Percentiles rank a stretch among this genome's conserved stretches.
Conservation (phyloP, 2,113 vertebrate species). For the Heptranchias perlo region DNA sequence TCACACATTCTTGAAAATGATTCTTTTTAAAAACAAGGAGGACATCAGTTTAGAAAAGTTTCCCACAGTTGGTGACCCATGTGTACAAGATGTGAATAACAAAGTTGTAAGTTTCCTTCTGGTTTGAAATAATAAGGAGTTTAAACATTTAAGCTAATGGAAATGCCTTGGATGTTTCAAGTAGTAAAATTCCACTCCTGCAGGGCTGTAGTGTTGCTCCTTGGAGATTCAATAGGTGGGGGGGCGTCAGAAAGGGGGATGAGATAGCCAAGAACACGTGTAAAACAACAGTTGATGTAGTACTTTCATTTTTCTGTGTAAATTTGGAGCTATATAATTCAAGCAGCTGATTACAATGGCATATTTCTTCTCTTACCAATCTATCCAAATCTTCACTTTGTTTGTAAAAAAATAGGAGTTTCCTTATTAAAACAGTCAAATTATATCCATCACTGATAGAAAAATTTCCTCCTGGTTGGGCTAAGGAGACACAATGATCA, state of each 20-base stretch:
- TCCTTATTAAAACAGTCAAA: constrained; percentile 78
- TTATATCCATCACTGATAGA: constrained; percentile 56
- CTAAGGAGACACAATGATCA: constrained; percentile 66
- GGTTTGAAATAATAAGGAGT: neutral
- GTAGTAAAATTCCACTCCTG: neutral
- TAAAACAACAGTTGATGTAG: neutral
- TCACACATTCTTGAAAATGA: neutral
- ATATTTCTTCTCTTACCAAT: constrained; percentile 67
- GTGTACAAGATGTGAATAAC: neutral
- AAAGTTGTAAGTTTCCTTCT: neutral
- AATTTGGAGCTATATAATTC: neutral
- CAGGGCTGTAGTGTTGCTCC: neutral
- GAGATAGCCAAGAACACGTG: neutral
- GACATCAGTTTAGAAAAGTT: neutral
- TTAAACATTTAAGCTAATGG: neutral
- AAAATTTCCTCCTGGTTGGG: constrained; percentile 61
- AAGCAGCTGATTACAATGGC: neutral
- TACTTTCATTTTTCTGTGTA: neutral
- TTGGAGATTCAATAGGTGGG: neutral
- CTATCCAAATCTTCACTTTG: constrained; percentile 81
- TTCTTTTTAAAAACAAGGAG: neutral
- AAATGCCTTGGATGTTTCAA: neutral
- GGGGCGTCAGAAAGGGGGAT: neutral
- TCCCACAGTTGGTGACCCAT: neutral
- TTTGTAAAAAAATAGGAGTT: constrained; percentile 92